Conservation (phyloP, 2,888 invertebrate species). For the Lithophane leautieri region DNA sequence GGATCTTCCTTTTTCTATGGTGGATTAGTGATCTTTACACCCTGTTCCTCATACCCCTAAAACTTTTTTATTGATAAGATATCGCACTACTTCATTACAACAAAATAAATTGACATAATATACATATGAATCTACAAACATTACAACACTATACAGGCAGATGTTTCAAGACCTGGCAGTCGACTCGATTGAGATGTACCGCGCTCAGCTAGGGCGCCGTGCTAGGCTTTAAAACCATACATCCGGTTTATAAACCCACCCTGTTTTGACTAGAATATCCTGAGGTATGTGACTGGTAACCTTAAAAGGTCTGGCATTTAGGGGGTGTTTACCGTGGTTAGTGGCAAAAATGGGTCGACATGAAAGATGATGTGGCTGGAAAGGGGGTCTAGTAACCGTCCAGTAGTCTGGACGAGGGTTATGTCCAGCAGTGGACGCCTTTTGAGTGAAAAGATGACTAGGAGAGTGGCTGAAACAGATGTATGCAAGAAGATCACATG, state of each 20-base stretch:
- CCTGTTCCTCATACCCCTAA: too few species aligned
- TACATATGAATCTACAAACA: background rate
- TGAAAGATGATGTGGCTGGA: background rate
- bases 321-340: too few species aligned
- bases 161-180: slow-evolving; percentile 36
- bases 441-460: too few species aligned
- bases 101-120: slow-evolving; percentile 17
- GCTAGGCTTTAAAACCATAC: slow-evolving; percentile 25
- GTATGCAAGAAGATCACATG: too few species aligned
- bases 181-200: slow-evolving; percentile 38
- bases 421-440: too few species aligned
- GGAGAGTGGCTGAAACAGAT: too few species aligned
- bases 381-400: too few species aligned
- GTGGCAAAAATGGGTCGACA: background rate
- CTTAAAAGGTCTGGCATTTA: background rate
- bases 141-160: slow-evolving; percentile 24
- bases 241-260: slow-evolving; percentile 17
- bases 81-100: background rate
- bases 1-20: too few species aligned
- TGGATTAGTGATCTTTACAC: too few species aligned
- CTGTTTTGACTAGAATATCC: background rate
- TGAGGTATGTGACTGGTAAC: slow-evolving; percentile 4
- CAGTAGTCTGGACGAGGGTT: background rate
- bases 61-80: background rate
- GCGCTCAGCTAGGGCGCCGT: slow-evolving; percentile 10